A percentile compares a stretch with the other conserved stretches of the same genome.
Conservation (phyloP, 2,797 vertebrate genomes). For the Cygnus olor region DNA sequence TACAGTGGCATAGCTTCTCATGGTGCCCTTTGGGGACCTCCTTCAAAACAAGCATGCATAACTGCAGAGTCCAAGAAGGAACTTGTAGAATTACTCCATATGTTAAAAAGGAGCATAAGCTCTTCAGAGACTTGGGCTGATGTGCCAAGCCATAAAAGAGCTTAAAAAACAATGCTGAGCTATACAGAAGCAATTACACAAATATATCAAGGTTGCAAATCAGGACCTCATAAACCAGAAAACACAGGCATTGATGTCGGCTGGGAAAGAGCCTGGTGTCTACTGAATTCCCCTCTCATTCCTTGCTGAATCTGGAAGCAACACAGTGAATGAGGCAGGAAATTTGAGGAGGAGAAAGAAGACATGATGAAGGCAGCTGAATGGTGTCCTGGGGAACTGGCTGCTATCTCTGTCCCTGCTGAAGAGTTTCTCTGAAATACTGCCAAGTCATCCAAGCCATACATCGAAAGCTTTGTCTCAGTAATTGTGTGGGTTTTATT, state of each 20-base stretch:
- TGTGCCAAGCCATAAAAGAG: neutral
- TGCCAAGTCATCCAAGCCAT: constrained; percentile 54
- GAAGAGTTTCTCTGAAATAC: constrained; percentile 41
- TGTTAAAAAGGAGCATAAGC: neutral
- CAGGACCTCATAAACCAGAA: neutral
- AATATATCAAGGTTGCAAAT: neutral
- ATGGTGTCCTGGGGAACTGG: constrained; percentile 59
- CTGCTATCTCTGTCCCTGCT: constrained; percentile 22
- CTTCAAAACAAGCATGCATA: neutral
- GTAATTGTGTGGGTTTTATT: constrained; percentile 32
- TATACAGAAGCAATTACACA: neutral
- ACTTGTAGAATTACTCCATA: neutral
- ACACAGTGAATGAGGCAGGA: constrained; percentile 19
- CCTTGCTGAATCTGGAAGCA: constrained; percentile 30
- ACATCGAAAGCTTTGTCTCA: neutral
- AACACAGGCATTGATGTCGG: neutral
- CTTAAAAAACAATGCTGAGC: neutral
- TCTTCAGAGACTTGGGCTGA: neutral
- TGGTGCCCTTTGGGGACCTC: neutral
- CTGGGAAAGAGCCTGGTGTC: neutral
- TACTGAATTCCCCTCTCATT: neutral
- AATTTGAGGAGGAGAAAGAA: constrained; percentile 41
- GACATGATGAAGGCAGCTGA: constrained; percentile 51
- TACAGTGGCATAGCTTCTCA: neutral
- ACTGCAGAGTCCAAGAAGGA: neutral